Evolutionary conservation across 1,140 invertebrate species (phyloP).

Genomic region (Euura saliciscinereae): DNA sequence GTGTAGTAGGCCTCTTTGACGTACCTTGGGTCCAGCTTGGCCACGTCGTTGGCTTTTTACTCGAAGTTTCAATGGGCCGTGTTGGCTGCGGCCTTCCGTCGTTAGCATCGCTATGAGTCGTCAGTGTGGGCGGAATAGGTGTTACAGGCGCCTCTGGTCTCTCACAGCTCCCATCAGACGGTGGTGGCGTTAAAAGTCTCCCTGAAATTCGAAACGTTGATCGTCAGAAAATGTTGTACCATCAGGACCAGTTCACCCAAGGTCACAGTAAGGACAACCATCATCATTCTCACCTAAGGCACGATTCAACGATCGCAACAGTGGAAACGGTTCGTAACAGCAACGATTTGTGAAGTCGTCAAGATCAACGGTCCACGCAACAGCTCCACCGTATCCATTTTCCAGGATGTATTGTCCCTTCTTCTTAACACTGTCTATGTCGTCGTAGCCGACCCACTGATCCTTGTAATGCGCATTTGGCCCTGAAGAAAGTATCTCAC

Average conservation of each 20-base stretch:
- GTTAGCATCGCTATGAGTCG: constrained; percentile 60
- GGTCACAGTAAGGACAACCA: no score
- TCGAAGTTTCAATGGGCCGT: constrained; percentile 50
- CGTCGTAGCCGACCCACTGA: constrained; percentile 93
- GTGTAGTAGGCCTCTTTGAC: constrained; percentile 32
- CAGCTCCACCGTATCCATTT: constrained; percentile 77
- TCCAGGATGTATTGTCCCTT: constrained; percentile 79
- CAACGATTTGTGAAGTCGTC: constrained; percentile 88
- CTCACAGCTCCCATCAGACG: constrained; percentile 64
- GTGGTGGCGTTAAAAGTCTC: constrained; percentile 63
- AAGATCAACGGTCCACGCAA: constrained; percentile 90
- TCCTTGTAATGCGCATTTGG: constrained; percentile 80
- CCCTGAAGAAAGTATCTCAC: constrained; percentile 51
- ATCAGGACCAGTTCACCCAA: no score
- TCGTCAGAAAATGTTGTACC: neutral
- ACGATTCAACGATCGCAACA: constrained; percentile 75
- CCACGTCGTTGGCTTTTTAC: constrained; percentile 47
- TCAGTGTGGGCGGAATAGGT: constrained; percentile 72
- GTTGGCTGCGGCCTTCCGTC: constrained; percentile 44
- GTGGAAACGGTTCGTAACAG: constrained; percentile 76
- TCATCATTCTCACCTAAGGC: constrained; percentile 62
- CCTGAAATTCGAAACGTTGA: constrained; percentile 33
- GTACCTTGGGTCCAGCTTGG: constrained; percentile 49
- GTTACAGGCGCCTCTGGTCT: constrained; percentile 72
- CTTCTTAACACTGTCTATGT: constrained; percentile 73